Conservation (phyloP, 1,140 invertebrate genomes). For the Drosophila aff. region DNA sequence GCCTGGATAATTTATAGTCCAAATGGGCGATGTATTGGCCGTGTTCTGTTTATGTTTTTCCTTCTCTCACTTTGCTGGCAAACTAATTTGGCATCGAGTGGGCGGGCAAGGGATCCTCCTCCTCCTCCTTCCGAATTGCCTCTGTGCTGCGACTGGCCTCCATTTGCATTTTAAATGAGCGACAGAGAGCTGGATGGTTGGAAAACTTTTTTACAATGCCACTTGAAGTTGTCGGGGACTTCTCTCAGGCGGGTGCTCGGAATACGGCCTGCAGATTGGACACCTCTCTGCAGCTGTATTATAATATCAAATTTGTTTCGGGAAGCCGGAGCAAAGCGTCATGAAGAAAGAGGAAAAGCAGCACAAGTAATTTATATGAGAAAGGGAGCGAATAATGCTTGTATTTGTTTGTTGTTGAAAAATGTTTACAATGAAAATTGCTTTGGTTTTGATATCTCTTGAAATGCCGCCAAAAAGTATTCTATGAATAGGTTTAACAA, state of each 20-base stretch:
- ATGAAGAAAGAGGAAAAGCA: neutral
- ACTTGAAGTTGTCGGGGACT: constrained; percentile 57
- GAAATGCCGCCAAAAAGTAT: neutral
- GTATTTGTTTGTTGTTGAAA: neutral
- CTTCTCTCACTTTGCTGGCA: constrained; percentile 29
- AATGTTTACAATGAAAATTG: neutral
- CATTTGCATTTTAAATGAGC: constrained; percentile 80
- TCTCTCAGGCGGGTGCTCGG: constrained; percentile 23
- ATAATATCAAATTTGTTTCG: constrained; percentile 31
- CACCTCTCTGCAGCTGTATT: constrained; percentile 15
- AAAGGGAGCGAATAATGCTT: neutral
- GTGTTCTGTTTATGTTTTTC: constrained; percentile 55
- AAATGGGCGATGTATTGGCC: constrained; percentile 68
- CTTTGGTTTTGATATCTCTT: no score
- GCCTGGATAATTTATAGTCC: constrained; percentile 53
- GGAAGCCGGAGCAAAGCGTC: neutral
- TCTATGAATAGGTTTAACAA: neutral
- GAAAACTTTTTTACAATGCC: constrained; percentile 69
- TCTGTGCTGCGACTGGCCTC: constrained; percentile 18
- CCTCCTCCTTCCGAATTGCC: constrained; percentile 18
- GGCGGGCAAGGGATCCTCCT: constrained; percentile 2
- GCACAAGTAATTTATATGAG: neutral
- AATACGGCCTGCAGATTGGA: constrained; percentile 21
- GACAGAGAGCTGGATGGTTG: constrained; percentile 11
- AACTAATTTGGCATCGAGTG: constrained; percentile 63